phyloP scores from a whole-genome alignment of 2,888 invertebrate species.

The Chydorus sphaericus region DNA sequence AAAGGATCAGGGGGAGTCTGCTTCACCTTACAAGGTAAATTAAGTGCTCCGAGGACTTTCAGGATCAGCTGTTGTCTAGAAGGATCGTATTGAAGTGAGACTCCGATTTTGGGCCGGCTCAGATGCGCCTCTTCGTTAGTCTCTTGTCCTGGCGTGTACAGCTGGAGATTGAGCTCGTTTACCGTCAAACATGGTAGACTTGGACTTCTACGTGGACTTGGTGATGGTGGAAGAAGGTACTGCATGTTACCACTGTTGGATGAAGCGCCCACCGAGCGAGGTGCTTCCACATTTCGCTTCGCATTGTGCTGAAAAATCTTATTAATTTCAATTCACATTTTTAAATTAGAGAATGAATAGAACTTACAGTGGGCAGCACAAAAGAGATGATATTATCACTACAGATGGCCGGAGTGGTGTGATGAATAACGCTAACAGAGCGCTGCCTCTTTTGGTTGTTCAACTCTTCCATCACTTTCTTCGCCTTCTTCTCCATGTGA shows the following conservation, averaged over 20 bases:
- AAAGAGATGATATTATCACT: conserved; percentile 5
- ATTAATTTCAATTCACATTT: not conserved
- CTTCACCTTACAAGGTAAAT: not conserved
- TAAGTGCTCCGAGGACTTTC: conserved; percentile 5
- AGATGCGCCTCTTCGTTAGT: not conserved
- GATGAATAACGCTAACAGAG: not conserved
- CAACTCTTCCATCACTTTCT: too few species aligned
- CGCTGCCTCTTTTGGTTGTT: too few species aligned
- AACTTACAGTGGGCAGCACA: conserved; percentile 2
- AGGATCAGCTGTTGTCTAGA: not conserved
- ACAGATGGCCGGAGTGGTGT: not conserved
- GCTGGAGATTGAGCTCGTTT: not conserved
- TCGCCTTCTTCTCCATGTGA: not conserved
- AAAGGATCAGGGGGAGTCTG: conserved; percentile 5
- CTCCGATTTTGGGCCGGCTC: conserved; percentile 1
- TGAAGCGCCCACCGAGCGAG: not conserved
- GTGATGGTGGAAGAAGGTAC: not conserved
- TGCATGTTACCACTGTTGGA: too few species aligned
- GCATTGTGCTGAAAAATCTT: not conserved
- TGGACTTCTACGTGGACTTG: not conserved
- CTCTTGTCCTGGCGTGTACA: not conserved
- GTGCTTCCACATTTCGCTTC: not conserved
- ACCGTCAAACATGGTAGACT: too few species aligned
- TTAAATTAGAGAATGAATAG: too few species aligned
- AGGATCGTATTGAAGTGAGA: conserved; percentile 2